Evolutionary conservation across 2,113 vertebrate genomes (phyloP).

Genomic region (Alces alces): DNA sequence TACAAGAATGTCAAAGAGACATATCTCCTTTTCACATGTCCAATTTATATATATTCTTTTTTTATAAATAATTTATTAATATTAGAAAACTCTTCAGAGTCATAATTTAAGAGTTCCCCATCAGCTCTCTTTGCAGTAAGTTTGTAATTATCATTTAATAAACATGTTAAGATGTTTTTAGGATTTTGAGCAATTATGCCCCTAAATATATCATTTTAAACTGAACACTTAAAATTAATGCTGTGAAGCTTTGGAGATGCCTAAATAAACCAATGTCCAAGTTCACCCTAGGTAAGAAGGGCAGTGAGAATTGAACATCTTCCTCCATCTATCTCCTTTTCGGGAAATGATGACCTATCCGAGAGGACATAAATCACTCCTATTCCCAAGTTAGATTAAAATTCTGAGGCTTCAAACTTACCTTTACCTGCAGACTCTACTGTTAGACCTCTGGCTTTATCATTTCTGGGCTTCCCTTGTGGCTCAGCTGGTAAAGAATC

Average conservation of each 20-base stretch:
- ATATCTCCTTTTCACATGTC: slow-evolving; percentile 34
- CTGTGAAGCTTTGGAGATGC: not conserved
- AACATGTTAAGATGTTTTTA: slow-evolving; percentile 60
- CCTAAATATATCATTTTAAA: slow-evolving; percentile 53
- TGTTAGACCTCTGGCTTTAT: not conserved
- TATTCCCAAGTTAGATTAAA: slow-evolving; percentile 34
- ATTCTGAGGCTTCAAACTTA: not conserved
- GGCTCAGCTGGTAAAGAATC: not conserved
- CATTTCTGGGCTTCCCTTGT: not conserved
- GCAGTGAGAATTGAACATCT: not conserved
- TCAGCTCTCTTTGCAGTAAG: not conserved
- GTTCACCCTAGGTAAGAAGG: not conserved
- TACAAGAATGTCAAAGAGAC: slow-evolving; percentile 26
- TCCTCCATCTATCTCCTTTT: not conserved
- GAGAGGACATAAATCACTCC: slow-evolving; percentile 10
- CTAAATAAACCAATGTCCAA: slow-evolving; percentile 23
- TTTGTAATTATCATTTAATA: slow-evolving; percentile 72
- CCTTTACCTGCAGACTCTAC: not conserved
- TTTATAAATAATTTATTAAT: slow-evolving; percentile 58
- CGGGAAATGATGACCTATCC: slow-evolving; percentile 20
- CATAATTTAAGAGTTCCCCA: not conserved
- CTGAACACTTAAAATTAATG: slow-evolving; percentile 28
- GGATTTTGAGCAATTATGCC: slow-evolving; percentile 9
- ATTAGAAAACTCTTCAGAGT: slow-evolving; percentile 60
- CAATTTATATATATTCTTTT: slow-evolving; percentile 60